phyloP scores from a whole-genome alignment of 2,888 invertebrate genomes.

The Capitulum mitella region DNA sequence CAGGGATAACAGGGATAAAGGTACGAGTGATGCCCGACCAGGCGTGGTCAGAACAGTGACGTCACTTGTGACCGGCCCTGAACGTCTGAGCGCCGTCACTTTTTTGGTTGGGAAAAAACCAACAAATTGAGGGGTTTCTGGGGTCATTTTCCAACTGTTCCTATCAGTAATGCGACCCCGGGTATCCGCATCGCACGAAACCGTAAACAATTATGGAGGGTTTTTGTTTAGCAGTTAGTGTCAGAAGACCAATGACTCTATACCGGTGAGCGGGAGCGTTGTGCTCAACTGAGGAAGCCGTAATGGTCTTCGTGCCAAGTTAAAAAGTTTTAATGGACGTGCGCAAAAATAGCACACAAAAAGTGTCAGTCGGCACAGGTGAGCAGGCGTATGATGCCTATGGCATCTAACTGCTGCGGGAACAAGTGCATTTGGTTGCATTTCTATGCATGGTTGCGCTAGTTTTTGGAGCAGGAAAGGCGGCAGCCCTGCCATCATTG shows the following conservation, averaged over 20 bases:
- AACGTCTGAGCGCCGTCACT: neutral
- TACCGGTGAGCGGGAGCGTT: neutral
- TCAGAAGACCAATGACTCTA: neutral
- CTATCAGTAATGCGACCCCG: neutral
- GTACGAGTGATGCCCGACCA: no score
- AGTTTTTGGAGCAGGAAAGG: no score
- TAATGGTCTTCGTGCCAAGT: neutral
- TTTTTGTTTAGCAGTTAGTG: neutral
- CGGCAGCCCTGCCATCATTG: no score
- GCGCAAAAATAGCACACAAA: neutral
- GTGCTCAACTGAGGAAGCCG: neutral
- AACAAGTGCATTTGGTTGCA: no score
- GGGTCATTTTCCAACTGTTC: neutral
- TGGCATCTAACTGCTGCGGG: no score
- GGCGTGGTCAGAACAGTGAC: neutral
- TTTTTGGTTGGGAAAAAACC: neutral
- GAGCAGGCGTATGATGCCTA: no score
- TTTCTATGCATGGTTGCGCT: no score
- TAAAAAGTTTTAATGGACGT: neutral
- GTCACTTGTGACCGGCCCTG: neutral
- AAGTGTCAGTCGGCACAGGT: no score
- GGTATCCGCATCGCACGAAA: neutral
- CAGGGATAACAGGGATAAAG: no score
- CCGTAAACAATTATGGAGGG: neutral
- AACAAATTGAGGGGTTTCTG: neutral